Evolutionary conservation across 2,797 vertebrate genomes (phyloP).

Genomic region (Microtus agrestis): DNA sequence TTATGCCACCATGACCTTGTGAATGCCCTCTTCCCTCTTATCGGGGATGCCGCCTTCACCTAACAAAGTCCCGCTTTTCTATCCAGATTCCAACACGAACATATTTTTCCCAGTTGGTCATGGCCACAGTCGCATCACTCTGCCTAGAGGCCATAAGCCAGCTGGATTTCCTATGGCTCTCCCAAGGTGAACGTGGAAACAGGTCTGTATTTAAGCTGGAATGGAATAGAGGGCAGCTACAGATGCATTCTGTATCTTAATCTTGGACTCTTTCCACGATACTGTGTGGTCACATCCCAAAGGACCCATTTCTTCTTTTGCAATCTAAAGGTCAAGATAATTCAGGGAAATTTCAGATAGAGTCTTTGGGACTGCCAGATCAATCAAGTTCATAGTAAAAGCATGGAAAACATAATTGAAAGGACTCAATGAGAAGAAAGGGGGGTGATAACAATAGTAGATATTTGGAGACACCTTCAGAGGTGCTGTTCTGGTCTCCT

Average conservation of each 20-base stretch:
- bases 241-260: not conserved
- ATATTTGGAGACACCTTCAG: not conserved
- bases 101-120: not conserved
- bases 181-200: not conserved
- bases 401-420: not conserved
- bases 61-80: not conserved
- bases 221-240: not conserved
- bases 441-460: not conserved
- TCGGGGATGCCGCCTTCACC: not conserved
- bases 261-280: slow-evolving; percentile 47
- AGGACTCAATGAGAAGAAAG: slow-evolving; percentile 15
- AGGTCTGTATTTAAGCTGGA: not conserved
- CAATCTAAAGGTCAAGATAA: slow-evolving; percentile 71
- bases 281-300: slow-evolving; percentile 23
- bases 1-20: not conserved
- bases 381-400: slow-evolving; percentile 18
- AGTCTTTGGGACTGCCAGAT: slow-evolving; percentile 44
- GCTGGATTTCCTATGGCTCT: not conserved
- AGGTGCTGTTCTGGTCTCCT: not conserved
- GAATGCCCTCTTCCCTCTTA: not conserved
- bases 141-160: not conserved
- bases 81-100: not conserved
- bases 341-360: slow-evolving; percentile 65
- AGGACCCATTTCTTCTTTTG: slow-evolving; percentile 54
- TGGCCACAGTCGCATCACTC: not conserved